Base-by-base conservation (phyloP, 2,888 invertebrate genomes). In the Beris chalybata region DNA sequence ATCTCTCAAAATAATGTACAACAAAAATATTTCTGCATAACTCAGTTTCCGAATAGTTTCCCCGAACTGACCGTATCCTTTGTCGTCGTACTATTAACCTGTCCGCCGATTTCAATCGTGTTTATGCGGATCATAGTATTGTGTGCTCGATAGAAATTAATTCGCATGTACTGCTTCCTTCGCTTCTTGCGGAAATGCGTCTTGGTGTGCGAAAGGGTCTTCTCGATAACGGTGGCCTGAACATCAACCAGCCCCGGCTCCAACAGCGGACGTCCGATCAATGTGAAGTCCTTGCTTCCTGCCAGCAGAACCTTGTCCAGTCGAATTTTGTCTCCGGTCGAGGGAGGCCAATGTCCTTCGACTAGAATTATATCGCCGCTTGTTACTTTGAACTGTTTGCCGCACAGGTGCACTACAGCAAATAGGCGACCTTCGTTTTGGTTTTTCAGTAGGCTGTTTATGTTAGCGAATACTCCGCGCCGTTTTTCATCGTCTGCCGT, bases 331-430 rank as follows among this genome's bases (percentile, higher is more conserved):
- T 95, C 94, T 0, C 93, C 92, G 65, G 87, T 84, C 61, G 86
- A 87, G 2, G 93, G 93, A 38, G 91, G 89, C 92, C 93, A 93
- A 74, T 88, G 87, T 0, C 92, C 92, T 79, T 92, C 90, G 0
- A 95, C 82, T 0, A 93, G 83, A 32, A 95, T 84, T 4, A 95
- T 82, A 80, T 95, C 95, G n/a, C 91, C 93, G 67, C 88, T 84
- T 0, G 93, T 93, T 0, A 95, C 84, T 80, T 93, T 90, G 80
- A 89, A 92, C 75, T 95, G 95, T 79, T 90, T 92, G 11, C 93
- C 93, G 68, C 88, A 83, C 15, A 95, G 73, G 73, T 93, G 89
- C 1, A 95, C 85, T 1, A 95, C 86, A 0, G 95, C 95, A 80
- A 95, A 95, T 7, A 80, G 71, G 3, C 81, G 76, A 0, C 78